These are phyloP conservation scores for Bombus pascuorum DNA, from an alignment of 1,140 invertebrate genomes.

Conservation along the genomic window DNA sequence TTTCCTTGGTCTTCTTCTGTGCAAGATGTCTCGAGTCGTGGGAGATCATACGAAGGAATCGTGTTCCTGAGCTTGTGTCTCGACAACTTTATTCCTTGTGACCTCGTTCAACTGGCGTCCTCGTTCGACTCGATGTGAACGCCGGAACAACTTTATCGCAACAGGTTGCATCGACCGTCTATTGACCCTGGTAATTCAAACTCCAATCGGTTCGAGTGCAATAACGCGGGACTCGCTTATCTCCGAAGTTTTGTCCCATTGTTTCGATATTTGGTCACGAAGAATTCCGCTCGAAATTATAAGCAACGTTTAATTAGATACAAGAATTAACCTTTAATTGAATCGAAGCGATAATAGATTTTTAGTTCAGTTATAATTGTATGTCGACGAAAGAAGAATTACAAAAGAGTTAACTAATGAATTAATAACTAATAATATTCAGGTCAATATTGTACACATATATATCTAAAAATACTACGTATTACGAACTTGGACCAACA, in stretches of 20 bases:
- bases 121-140: conserved; percentile 47
- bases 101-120: not conserved
- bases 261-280: not conserved
- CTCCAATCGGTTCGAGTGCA: conserved; percentile 30
- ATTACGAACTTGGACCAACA: too few relatives aligned
- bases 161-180: conserved; percentile 71
- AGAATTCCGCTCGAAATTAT: not conserved
- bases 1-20: not conserved
- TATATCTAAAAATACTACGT: too few relatives aligned
- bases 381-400: too few relatives aligned
- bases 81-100: conserved; percentile 29
- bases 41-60: conserved; percentile 18
- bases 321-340: too few relatives aligned
- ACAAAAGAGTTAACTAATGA: too few relatives aligned
- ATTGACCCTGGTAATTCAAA: conserved; percentile 51
- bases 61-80: not conserved
- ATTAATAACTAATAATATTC: too few relatives aligned
- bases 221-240: conserved; percentile 20
- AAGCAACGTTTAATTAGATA: not conserved
- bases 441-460: too few relatives aligned
- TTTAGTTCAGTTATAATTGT: too few relatives aligned
- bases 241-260: not conserved
- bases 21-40: not conserved
- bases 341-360: too few relatives aligned
- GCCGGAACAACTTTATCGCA: conserved; percentile 70